Conservation (phyloP, 2,888 invertebrate genomes). For the Pomacea canaliculata region DNA sequence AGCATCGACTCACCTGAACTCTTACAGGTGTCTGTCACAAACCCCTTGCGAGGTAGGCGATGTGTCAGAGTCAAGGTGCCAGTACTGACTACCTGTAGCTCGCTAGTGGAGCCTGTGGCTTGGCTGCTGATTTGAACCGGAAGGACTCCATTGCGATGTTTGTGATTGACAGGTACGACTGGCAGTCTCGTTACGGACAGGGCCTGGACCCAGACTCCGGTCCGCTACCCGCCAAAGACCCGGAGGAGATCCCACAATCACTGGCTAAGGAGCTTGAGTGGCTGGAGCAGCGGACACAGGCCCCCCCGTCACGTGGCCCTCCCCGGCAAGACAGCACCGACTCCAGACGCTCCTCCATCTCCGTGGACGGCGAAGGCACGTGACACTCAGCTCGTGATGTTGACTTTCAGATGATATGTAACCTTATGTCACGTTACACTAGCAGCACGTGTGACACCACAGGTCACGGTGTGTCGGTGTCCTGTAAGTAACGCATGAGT, state of each 20-base stretch:
- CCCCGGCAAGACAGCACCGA: constrained; percentile 29
- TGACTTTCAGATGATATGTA: no score
- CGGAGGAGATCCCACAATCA: constrained; percentile 33
- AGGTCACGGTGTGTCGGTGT: no score
- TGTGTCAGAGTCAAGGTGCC: no score
- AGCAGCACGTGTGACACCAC: no score
- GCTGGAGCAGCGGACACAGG: constrained; percentile 33
- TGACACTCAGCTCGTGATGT: no score
- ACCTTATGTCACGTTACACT: no score
- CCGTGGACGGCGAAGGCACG: constrained; percentile 33
- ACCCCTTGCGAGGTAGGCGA: no score
- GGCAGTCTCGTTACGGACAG: constrained; percentile 84
- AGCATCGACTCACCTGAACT: background rate
- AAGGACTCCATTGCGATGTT: background rate
- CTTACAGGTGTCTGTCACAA: background rate
- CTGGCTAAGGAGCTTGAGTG: constrained; percentile 39
- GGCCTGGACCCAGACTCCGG: constrained; percentile 85
- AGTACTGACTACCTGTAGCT: no score
- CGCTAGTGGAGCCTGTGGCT: no score
- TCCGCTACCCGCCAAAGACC: constrained; percentile 27
- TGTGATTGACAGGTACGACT: constrained; percentile 34
- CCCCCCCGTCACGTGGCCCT: constrained; percentile 19
- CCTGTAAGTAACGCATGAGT: no score
- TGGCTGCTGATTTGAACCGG: no score
- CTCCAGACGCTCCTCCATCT: constrained; percentile 39